Base-by-base conservation (phyloP, 2,113 vertebrate species). In the Macrotus californicus region DNA sequence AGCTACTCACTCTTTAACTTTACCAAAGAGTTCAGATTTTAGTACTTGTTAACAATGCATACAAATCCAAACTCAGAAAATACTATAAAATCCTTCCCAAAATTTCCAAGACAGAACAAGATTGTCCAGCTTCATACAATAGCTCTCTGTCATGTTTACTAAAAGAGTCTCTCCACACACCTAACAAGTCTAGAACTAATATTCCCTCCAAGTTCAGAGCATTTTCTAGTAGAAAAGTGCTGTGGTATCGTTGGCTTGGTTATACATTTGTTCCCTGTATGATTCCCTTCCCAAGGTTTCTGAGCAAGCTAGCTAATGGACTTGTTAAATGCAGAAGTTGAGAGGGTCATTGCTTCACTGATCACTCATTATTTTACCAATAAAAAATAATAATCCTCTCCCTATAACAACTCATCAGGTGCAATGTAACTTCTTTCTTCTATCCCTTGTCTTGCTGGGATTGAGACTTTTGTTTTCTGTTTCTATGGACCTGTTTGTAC, bases 21-120 rank as follows among this genome's bases (percentile, higher is more conserved):
- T 97, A 98, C 96, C 97, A 26, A 98, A 98, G 97, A 98, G 96
- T 96, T 97, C 97, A 97, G 98, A 94, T 96, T 95, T 98, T 95
- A 95, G 97, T 98, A 98, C 93, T 96, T 97, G 95, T 98, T 98
- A 98, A 98, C 91, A 97, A 98, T 97, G 97, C 94, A 98, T 97
- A 98, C 98, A 98, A 97, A 98, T 98, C 94, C 97, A 95, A 98
- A 98, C 96, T 98, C 97, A 97, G 52, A 98, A 98, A 98, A 98
- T 98, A 98, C 98, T 98, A 98, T 97, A 98, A 98, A 98, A 98
- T 96, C 98, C 97, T 97, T 98, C 97, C 97, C 98, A 98, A 98
- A 98, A 97, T 97, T 99, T 99, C 98, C 99, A 99, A 99, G 99
- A 99, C 98, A 99, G 99, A 98, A 99, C 98, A 98, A 98, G 98